Evolutionary conservation across 2,888 invertebrate genomes (phyloP), one percentile per base, ranked within the genome.

Genomic region (Eupithecia subumbrata): DNA sequence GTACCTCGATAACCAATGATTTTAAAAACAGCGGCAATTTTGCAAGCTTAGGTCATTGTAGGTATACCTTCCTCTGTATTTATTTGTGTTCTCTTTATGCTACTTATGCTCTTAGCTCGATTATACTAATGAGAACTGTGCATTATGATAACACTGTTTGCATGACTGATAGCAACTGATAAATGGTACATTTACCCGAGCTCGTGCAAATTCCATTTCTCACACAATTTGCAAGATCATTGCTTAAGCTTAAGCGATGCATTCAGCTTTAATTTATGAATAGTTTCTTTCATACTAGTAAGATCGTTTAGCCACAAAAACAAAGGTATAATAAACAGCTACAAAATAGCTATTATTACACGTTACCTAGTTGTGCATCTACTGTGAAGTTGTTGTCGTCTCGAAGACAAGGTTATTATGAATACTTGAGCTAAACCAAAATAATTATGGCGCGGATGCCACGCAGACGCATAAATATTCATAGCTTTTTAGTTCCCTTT

Each of bases 101-200:
- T 77, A 78, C 78, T 80, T 79, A 64, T 66, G 37, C 60, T 76
- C 63, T 70, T n/a, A 75, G 64, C 77, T 82, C 76, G 80, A 84
- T 83, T 82, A 80, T 82, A 82, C 82, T 88, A 88, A 84, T 82
- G 82, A 82, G 84, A 83, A 82, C 84, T 84, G 84, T 83, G 85
- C 84, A 82, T 81, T 80, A 76, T 83, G 89, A 90, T 90, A 90
- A 83, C 81, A 82, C 71, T 83, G 85, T 89, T 88, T 88, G 80
- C 83, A 78, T 84, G 82, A 78, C 83, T 85, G 88, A 89, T 89
- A 88, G 83, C 79, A 73, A 73, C 70, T 80, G 84, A 84, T 83
- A 87, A 85, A 82, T 85, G 81, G 83, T 82, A 84, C 85, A 74
- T 79, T 85, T 82, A 84, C 85, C 83, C 78, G 82, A 48, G 76